Conservation (phyloP, 2,797 vertebrate genomes). For the Enteromius unitaeniatus region DNA sequence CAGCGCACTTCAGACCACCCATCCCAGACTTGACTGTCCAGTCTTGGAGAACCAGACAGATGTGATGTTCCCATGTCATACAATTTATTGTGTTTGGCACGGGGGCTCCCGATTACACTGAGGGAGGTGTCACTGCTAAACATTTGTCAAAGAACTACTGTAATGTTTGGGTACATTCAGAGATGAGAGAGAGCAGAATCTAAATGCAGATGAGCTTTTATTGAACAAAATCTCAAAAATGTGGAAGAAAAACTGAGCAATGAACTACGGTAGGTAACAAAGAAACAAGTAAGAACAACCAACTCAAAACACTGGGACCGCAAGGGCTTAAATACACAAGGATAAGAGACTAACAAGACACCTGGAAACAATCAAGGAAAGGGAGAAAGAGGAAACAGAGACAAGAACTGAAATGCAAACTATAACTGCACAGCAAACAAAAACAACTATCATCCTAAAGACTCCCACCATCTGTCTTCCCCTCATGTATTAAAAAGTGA, state of each 20-base stretch:
- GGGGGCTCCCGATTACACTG: constrained; percentile 64
- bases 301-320: neutral
- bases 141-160: constrained; percentile 29
- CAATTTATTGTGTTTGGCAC: constrained; percentile 72
- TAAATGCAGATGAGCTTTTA: neutral
- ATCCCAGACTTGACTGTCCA: constrained; percentile 66
- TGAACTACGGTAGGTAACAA: neutral
- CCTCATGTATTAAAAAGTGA: neutral
- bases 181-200: neutral
- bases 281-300: neutral
- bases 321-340: neutral
- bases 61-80: constrained; percentile 76
- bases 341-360: constrained; percentile 2
- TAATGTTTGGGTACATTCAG: neutral
- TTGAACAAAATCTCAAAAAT: neutral
- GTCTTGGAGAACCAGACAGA: constrained; percentile 75
- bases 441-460: neutral
- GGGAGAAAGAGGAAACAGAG: neutral
- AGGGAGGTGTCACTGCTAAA: constrained; percentile 54
- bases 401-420: neutral
- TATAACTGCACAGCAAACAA: neutral
- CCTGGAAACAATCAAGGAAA: neutral
- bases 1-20: constrained; percentile 36
- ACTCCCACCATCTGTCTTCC: neutral
- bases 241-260: neutral